Evolutionary conservation across 1,140 invertebrate species (phyloP).

Genomic region (Drosophila pachea): DNA sequence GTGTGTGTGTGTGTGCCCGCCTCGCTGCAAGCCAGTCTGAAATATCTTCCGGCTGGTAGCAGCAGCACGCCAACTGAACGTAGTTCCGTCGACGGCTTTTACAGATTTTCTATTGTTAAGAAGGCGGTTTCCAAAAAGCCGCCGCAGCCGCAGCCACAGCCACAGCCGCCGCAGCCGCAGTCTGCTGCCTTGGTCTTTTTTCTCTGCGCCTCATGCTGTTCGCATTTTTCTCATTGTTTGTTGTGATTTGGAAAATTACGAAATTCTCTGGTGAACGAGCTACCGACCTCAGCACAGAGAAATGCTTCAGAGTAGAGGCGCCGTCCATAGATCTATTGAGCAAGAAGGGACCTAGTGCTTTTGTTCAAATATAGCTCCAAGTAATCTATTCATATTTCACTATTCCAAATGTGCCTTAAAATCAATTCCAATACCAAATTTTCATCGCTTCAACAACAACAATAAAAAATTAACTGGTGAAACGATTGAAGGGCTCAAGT

Average conservation of each 20-base stretch:
- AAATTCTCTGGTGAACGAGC: slow-evolving; percentile 39
- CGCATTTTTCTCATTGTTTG: slow-evolving; percentile 51
- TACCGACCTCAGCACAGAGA: not conserved
- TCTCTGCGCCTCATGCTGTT: slow-evolving; percentile 16
- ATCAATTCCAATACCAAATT: no score
- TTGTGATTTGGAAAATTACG: slow-evolving; percentile 46
- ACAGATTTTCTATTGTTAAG: slow-evolving; percentile 50
- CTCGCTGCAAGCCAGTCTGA: slow-evolving; percentile 34
- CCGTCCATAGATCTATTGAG: slow-evolving; percentile 19
- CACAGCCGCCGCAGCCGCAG: slow-evolving; percentile 19
- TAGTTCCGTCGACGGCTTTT: slow-evolving; percentile 47
- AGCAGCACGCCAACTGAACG: slow-evolving; percentile 28
- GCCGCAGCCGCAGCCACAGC: slow-evolving; percentile 10
- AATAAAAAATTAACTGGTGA: slow-evolving; percentile 17
- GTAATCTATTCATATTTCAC: no score
- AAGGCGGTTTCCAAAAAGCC: slow-evolving; percentile 39
- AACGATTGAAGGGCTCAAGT: slow-evolving; percentile 15
- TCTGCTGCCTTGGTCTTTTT: slow-evolving; percentile 32
- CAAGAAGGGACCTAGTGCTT: slow-evolving; percentile 12
- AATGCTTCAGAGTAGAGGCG: not conserved
- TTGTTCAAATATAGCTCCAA: no score
- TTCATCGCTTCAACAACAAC: slow-evolving; percentile 4
- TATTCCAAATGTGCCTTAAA: no score
- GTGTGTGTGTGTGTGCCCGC: slow-evolving; percentile 6
- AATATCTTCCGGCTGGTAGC: slow-evolving; percentile 48